These are phyloP conservation scores for Sebastes fasciatus DNA, from an alignment of 2,113 vertebrate genomes.

Conservation along the genomic window DNA sequence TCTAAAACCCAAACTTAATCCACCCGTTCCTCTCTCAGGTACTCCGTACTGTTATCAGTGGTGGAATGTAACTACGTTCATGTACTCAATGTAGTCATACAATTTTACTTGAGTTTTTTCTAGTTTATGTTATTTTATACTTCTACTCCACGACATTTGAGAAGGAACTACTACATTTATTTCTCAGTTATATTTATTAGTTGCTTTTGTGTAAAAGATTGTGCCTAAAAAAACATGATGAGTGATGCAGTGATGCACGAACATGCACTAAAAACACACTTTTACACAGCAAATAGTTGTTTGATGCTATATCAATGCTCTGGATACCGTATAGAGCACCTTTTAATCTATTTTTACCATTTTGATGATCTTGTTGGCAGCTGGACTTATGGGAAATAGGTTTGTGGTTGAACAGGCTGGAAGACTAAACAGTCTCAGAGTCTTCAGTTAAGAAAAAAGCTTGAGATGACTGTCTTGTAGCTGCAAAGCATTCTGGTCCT, in stretches of 20 bases:
- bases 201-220: neutral
- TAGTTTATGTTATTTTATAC: neutral
- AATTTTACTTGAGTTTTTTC: neutral
- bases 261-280: too few species aligned
- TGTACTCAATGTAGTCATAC: neutral
- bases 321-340: too few species aligned
- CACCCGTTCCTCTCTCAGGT: neutral
- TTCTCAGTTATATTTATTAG: neutral
- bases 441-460: neutral
- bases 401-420: neutral
- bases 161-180: neutral
- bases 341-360: neutral
- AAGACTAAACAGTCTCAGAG: neutral
- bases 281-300: too few species aligned
- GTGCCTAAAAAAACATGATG: neutral
- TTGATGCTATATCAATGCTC: too few species aligned
- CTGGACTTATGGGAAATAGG: neutral
- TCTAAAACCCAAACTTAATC: neutral
- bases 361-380: neutral
- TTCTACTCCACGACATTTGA: neutral
- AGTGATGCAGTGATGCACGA: too few species aligned
- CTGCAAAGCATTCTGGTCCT: constrained; percentile 4
- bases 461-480: neutral
- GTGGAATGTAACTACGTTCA: neutral
- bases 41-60: neutral